These are phyloP conservation scores for Meteorus sp. DNA, from an alignment of 1,140 invertebrate species.

Conservation along the genomic window DNA sequence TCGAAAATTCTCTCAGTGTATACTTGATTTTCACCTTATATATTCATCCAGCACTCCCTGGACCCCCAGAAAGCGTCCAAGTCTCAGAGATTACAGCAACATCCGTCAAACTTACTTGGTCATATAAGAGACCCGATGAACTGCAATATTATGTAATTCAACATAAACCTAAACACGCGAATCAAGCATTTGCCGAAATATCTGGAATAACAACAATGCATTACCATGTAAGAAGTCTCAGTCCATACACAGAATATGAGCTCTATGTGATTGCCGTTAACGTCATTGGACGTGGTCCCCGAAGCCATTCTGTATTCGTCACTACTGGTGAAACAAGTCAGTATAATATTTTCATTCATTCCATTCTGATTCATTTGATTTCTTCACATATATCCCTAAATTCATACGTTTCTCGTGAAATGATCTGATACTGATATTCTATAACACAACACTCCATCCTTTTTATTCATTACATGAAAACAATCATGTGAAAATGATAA, in stretches of 20 bases:
- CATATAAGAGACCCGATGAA: slow-evolving; percentile 81
- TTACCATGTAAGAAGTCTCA: slow-evolving; percentile 85
- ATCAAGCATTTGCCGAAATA: slow-evolving; percentile 80
- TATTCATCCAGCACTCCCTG: slow-evolving; percentile 74
- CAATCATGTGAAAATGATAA: too few relatives aligned
- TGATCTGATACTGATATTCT: too few relatives aligned
- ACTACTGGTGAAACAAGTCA: slow-evolving; percentile 96
- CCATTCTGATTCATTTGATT: background rate
- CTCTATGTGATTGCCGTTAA: slow-evolving; percentile 95
- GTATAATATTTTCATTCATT: slow-evolving; percentile 43
- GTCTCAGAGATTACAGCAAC: slow-evolving; percentile 92
- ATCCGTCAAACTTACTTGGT: slow-evolving; percentile 88
- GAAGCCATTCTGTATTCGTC: slow-evolving; percentile 82
- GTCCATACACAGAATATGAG: slow-evolving; percentile 95
- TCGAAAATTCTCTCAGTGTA: too few relatives aligned
- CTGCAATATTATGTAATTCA: slow-evolving; percentile 93
- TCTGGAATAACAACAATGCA: slow-evolving; percentile 90
- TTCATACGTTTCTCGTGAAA: too few relatives aligned
- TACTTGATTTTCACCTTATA: background rate
- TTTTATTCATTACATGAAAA: too few relatives aligned
- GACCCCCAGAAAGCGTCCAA: slow-evolving; percentile 82
- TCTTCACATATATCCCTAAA: too few relatives aligned
- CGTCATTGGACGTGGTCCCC: slow-evolving; percentile 85
- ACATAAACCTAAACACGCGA: slow-evolving; percentile 89
- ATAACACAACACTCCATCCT: too few relatives aligned